Base-by-base conservation (phyloP, 2,113 vertebrate species). In the Pseudopodoces humilis region DNA sequence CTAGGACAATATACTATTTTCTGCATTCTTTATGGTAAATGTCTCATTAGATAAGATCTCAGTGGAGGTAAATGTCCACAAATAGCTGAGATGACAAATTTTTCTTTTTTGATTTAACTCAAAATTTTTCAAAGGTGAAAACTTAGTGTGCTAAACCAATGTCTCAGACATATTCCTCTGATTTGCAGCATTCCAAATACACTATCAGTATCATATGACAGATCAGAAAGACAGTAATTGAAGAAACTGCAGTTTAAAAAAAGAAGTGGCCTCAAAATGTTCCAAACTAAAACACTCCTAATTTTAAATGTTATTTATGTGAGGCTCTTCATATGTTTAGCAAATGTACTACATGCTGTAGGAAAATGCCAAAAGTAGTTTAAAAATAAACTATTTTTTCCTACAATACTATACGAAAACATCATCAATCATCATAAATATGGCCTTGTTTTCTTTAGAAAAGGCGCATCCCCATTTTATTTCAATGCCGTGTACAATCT, bases 261-360 rank as follows among this genome's bases (percentile, higher is more conserved):
- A 68, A 78, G 67, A 91, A 86, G 31, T 49, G 56, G 86, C 46
- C 77, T 94, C 92, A 93, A 53, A 95, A 86, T 25, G 22, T 92
- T 95, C 92, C 91, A 95, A 90, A 95, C 89, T 65, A 95, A 96
- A 94, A 39, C 31, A 64, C 11, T 95, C 79, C 31, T 79, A 83
- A 91, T 96, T 96, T 94, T 49, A 80, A 86, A 86, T 80, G 70
- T 84, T 92, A 90, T 94, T 97, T 92, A 85, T 88, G 52, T 44
- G 37, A 94, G 90, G 52, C 24, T 89, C 81, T 88, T 96, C 88
- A 96, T 94, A 85, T 96, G 93, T 90, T 96, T 65, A 94, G 77
- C 88, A 91, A 96, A 94, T 96, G 94, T 92, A 92, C 55, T 86
- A 39, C 87, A 94, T 69, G 49, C 35, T 77, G 69, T 60, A 94